Evolutionary conservation across 1,140 invertebrate genomes (phyloP).

Genomic region (Adelges cooleyi): DNA sequence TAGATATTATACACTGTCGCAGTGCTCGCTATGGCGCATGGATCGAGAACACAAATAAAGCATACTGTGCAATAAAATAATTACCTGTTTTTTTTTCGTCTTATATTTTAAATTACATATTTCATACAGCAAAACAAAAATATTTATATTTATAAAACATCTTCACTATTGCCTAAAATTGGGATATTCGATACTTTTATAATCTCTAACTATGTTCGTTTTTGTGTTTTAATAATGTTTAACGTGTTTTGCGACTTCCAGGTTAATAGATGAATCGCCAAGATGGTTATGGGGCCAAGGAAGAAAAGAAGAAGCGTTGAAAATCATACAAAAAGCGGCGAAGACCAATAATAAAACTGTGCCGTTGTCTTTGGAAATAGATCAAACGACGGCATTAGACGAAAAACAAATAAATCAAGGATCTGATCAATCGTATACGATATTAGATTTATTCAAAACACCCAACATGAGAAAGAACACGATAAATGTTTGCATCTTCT

Average conservation of each 20-base stretch:
- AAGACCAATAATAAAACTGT: slow-evolving; percentile 46
- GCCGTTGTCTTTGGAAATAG: slow-evolving; percentile 13
- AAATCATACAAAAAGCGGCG: slow-evolving; percentile 58
- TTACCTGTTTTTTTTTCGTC: too few species aligned
- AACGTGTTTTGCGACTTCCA: slow-evolving; percentile 32
- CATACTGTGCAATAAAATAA: too few species aligned
- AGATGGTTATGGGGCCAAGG: slow-evolving; percentile 74
- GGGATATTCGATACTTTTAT: too few species aligned
- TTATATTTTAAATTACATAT: too few species aligned
- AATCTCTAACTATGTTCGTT: too few species aligned
- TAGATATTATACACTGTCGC: too few species aligned
- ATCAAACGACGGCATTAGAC: not conserved
- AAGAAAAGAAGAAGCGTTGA: slow-evolving; percentile 52
- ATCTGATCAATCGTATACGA: slow-evolving; percentile 39
- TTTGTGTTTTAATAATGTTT: too few species aligned
- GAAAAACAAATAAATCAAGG: slow-evolving; percentile 27
- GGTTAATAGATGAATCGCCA: slow-evolving; percentile 72
- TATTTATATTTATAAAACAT: too few species aligned
- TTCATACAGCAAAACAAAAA: too few species aligned
- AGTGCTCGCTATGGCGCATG: too few species aligned
- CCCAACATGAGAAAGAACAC: slow-evolving; percentile 66
- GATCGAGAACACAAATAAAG: too few species aligned
- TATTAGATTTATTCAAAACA: slow-evolving; percentile 62
- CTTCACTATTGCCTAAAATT: too few species aligned
- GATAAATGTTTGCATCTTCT: slow-evolving; percentile 68